Evolutionary conservation across 2,797 vertebrate species (phyloP), one percentile per base, ranked within the genome.

Genomic region (Euphonia xanthogaster): DNA sequence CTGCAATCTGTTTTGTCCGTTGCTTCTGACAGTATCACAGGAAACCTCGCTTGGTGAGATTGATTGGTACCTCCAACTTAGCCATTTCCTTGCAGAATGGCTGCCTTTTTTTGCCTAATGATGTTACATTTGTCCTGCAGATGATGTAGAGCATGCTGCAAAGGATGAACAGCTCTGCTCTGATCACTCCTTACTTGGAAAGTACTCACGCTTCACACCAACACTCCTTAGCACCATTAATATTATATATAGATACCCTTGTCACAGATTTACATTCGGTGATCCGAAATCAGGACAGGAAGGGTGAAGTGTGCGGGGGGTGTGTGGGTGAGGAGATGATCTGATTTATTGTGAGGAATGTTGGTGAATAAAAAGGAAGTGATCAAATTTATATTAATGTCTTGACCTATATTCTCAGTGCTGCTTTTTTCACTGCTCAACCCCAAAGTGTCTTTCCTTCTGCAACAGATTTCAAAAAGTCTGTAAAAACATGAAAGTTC

Each of bases 161-260:
- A 97, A 98, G 97, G 97, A 98, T 98, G 98, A 98, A 97, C 92
- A 97, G 98, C 98, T 95, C 97, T 95, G 97, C 98, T 98, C 98
- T 97, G 98, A 98, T 99, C 97, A 98, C 98, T 98, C 98, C 98
- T 98, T 98, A 98, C 98, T 99, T 99, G 98, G 98, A 98, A 98
- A 98, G 98, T 97, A 94, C 98, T 97, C 97, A 94, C 91, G 95
- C 97, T 97, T 98, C 98, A 97, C 96, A 98, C 98, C 98, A 98
- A 98, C 98, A 98, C 98, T 98, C 98, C 98, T 98, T 94, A 92
- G 98, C 80, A 95, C 98, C 98, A 99, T 99, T 99, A 99, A 99
- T 99, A 99, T 99, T 99, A 99, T 99, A 99, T 99, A 99, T 99
- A 99, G 99, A 99, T 99, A 99, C 98, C 98, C 98, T 99, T 99